Percentiles rank a stretch among this genome's conserved stretches.
These are phyloP conservation scores for Solea senegalensis DNA, from an alignment of 2,113 vertebrate species.

Conservation along the genomic window DNA sequence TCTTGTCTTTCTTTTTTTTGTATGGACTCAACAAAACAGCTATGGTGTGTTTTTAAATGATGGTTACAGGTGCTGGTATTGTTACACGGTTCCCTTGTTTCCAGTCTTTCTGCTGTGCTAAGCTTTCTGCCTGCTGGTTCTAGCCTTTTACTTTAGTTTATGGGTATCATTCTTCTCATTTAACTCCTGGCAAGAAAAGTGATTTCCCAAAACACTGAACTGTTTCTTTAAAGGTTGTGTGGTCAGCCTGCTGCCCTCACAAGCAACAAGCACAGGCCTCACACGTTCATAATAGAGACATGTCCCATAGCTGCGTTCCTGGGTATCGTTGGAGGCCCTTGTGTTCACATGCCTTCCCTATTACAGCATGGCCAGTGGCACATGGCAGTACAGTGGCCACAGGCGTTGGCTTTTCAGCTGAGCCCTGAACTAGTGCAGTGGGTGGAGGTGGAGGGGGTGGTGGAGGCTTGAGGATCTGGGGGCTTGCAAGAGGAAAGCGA, in stretches of 20 bases:
- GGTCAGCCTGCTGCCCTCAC: slow-evolving; percentile 27
- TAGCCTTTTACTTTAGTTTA: not conserved
- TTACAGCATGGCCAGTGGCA: slow-evolving; percentile 74
- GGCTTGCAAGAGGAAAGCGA: slow-evolving; percentile 16
- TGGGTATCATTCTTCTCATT: not conserved
- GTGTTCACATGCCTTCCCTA: slow-evolving; percentile 70
- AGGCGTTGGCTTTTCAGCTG: slow-evolving; percentile 76
- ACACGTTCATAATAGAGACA: slow-evolving; percentile 16
- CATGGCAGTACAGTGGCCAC: slow-evolving; percentile 73
- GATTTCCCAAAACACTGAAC: not conserved
- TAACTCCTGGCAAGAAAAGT: slow-evolving; percentile 11
- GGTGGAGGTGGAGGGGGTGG: slow-evolving; percentile 40
- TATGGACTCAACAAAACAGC: not conserved
- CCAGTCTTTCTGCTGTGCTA: slow-evolving; percentile 10
- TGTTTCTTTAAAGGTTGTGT: slow-evolving; percentile 8
- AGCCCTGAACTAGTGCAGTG: slow-evolving; percentile 70
- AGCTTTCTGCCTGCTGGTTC: not conserved
- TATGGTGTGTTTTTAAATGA: not conserved
- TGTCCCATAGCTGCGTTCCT: slow-evolving; percentile 25
- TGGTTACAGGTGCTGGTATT: not conserved
- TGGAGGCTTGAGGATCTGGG: slow-evolving; percentile 45
- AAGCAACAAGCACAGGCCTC: slow-evolving; percentile 21
- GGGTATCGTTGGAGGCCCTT: slow-evolving; percentile 47
- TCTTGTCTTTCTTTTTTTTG: not conserved
- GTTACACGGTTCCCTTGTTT: not conserved